phyloP scores from a whole-genome alignment of 2,888 invertebrate species.

The Holacanthella duospinosa region DNA sequence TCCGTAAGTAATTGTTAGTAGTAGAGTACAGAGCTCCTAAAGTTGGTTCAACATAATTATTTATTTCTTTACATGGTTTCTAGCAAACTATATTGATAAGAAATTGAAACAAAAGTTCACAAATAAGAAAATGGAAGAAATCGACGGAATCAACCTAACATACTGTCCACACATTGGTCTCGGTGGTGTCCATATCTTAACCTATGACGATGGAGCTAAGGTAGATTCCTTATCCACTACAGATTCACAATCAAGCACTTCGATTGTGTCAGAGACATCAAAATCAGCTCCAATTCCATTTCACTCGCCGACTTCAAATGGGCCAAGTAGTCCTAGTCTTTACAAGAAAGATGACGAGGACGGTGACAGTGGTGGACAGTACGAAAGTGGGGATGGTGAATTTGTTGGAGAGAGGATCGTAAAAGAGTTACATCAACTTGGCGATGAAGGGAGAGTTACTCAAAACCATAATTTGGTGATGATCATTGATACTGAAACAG shows the following conservation, averaged over 20 bases:
- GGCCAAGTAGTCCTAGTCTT: neutral
- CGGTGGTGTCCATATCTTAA: neutral
- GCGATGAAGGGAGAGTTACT: neutral
- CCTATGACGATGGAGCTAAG: neutral
- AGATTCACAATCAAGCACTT: neutral
- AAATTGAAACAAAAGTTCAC: neutral
- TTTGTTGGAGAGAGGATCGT: no score
- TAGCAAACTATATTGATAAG: neutral
- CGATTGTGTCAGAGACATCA: neutral
- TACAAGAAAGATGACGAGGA: neutral
- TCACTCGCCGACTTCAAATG: neutral
- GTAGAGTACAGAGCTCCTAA: neutral
- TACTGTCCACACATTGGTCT: constrained; percentile 1
- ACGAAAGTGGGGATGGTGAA: no score
- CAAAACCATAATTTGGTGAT: neutral
- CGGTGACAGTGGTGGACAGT: neutral
- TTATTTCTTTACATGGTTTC: no score
- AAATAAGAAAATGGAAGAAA: neutral
- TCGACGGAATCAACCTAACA: neutral
- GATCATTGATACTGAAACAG: neutral
- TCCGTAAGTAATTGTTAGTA: neutral
- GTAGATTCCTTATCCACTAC: neutral
- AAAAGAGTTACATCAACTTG: neutral
- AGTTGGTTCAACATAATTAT: neutral
- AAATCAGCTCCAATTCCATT: neutral